Evolutionary conservation across 2,113 vertebrate genomes (phyloP).

Genomic region (Plectropomus leopardus): DNA sequence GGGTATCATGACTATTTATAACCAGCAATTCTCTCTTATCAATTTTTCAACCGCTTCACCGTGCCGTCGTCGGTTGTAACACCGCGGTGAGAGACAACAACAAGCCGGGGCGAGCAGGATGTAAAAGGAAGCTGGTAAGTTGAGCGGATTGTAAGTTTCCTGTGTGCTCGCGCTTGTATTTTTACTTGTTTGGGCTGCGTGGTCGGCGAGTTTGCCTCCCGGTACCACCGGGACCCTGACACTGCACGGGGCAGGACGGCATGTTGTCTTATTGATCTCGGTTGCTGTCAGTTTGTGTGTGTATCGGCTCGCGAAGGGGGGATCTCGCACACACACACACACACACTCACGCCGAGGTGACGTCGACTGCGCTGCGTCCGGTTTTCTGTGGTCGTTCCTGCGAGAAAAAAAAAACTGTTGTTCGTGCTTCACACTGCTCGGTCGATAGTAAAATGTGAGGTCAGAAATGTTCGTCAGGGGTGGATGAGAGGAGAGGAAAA

Average conservation of each 20-base stretch:
- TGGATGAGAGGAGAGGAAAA: slow-evolving; percentile 38
- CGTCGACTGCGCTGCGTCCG: slow-evolving; percentile 74
- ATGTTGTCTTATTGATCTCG: slow-evolving; percentile 16
- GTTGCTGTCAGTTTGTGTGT: slow-evolving; percentile 47
- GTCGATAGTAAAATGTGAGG: slow-evolving; percentile 21
- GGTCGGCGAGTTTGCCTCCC: slow-evolving; percentile 40
- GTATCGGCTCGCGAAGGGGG: slow-evolving; percentile 1
- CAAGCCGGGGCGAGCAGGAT: slow-evolving; percentile 62
- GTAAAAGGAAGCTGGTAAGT: slow-evolving; percentile 76
- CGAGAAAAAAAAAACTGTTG: slow-evolving; percentile 6
- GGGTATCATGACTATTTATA: slow-evolving; percentile 82
- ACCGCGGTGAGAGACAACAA: slow-evolving; percentile 54
- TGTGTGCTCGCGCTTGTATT: slow-evolving; percentile 39
- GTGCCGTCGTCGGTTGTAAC: slow-evolving; percentile 65
- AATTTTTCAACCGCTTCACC: slow-evolving; percentile 47
- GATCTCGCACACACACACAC: neutral
- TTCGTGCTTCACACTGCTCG: neutral
- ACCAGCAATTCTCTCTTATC: slow-evolving; percentile 64
- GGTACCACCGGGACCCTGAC: slow-evolving; percentile 24
- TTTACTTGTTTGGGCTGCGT: slow-evolving; percentile 63
- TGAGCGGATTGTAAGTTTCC: slow-evolving; percentile 79
- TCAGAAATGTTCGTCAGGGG: slow-evolving; percentile 22
- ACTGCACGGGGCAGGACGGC: neutral
- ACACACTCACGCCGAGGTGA: slow-evolving; percentile 59
- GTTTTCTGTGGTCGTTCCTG: slow-evolving; percentile 57